A percentile compares a stretch with the other conserved stretches of the same genome.
These are phyloP conservation scores for Neodontobutis hainanensis DNA, from an alignment of 2,113 vertebrate species.

Conservation along the genomic window DNA sequence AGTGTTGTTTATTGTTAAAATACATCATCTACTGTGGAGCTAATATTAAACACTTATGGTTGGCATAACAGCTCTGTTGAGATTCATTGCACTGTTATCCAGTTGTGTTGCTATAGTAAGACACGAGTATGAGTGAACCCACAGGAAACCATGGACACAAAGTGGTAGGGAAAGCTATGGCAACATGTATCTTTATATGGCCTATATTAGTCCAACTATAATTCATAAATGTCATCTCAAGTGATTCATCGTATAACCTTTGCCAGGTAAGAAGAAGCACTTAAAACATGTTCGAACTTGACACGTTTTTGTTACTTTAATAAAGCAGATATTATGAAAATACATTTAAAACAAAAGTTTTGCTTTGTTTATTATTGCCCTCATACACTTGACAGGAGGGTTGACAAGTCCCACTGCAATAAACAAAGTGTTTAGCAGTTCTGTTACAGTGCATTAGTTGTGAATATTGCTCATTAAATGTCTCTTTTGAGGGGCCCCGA, in stretches of 20 bases:
- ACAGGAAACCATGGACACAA: background rate
- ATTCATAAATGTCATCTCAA: no score
- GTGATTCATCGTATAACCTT: no score
- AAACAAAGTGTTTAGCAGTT: background rate
- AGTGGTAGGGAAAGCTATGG: background rate
- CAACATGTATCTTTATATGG: background rate
- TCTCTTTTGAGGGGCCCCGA: constrained; percentile 12
- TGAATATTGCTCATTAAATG: constrained; percentile 3
- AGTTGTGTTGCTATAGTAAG: no score
- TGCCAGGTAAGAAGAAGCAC: no score
- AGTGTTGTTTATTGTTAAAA: no score
- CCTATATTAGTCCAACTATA: no score
- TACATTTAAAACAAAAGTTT: background rate
- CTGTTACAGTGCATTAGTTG: background rate
- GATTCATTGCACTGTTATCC: no score
- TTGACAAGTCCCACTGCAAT: constrained; percentile 10
- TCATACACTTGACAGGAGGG: background rate
- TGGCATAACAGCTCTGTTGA: no score
- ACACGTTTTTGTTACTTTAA: no score
- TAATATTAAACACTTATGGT: no score
- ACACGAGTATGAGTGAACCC: background rate
- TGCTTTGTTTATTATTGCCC: background rate
- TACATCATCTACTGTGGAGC: no score
- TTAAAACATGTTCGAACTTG: no score
- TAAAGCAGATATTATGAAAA: background rate